phyloP scores from a whole-genome alignment of 2,888 invertebrate species.

The Coronaproctus castanopsis region DNA sequence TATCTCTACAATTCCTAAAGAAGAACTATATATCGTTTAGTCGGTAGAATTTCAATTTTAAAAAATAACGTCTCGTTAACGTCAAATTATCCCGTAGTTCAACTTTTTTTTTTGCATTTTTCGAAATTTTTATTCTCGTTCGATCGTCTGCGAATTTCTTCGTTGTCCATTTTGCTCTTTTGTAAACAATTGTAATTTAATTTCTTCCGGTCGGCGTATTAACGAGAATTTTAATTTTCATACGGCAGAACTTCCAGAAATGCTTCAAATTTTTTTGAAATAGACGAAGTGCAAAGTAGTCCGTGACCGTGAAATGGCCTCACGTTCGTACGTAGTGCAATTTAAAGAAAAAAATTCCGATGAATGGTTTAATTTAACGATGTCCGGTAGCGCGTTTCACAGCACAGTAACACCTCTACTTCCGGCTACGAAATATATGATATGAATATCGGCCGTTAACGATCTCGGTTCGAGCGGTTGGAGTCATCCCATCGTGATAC shows the following conservation, averaged over 20 bases:
- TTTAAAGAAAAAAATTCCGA: constrained; percentile 24
- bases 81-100: too few relatives aligned
- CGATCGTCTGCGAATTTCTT: too few relatives aligned
- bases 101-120: too few relatives aligned
- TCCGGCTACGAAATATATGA: constrained; percentile 64
- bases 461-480: constrained; percentile 59
- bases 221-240: background rate
- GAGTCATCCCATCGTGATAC: constrained; percentile 51
- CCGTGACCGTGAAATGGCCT: constrained; percentile 28
- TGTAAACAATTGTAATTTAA: too few relatives aligned
- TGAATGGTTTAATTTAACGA: constrained; percentile 17
- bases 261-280: constrained; percentile 26
- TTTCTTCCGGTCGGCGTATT: background rate
- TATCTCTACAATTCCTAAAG: too few relatives aligned
- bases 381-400: constrained; percentile 12
- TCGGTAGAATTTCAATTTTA: too few relatives aligned
- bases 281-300: constrained; percentile 27
- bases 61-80: too few relatives aligned
- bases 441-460: constrained; percentile 63
- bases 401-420: constrained; percentile 29
- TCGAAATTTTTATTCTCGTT: too few relatives aligned
- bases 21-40: too few relatives aligned
- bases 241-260: constrained; percentile 30
- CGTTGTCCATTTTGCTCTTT: too few relatives aligned
- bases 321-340: constrained; percentile 29